Evolutionary conservation across 2,888 invertebrate species (phyloP), one percentile per base, ranked within the genome.

Genomic region (Dinocampus coccinellae): DNA sequence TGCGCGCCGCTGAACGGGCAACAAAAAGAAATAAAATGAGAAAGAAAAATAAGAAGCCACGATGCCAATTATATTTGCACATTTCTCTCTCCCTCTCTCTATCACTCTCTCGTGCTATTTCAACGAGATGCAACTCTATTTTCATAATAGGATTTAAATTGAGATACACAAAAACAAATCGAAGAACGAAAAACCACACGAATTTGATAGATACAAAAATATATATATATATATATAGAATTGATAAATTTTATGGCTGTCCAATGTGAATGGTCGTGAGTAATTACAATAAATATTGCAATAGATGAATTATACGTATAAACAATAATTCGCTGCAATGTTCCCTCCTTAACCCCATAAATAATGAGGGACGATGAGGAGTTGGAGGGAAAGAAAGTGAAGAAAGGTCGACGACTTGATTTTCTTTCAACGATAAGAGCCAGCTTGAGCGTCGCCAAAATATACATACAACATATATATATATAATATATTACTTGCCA

Each of bases 1-100:
- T 81, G 81, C 81, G 83, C 79, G 79, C 80, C 81, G 75, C 79
- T 78, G 78, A 75, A 73, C 77, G 77, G 74, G 74, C 78, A 75
- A 74, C 77, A 77, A 79, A 77, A 79, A 75, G 75, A 71, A 78
- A 74, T 66, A 64, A 70, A 66, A 47, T 53, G 62, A 53, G 58
- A 69, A 64, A 70, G 69, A 72, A 74, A 70, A 69, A 26, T 13
- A 34, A 42, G 58, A 42, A 52, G 60, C 60, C 52, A 53, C 55
- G 47, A 55, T 57, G 52, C 65, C 60, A 68, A 68, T 68, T 68
- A 68, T 68, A 61, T 68, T 61, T 36, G 33, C 60, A 68, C 52
- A 55, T 61, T 58, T 36, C 33, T 67, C 58, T 53, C 53, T 33
- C 64, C 33, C 53, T 29, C 29, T n/a, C n/a, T 7, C 3, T 4